Evolutionary conservation across 2,888 invertebrate genomes (phyloP).

Genomic region (Zaprionus obscuricornis): DNA sequence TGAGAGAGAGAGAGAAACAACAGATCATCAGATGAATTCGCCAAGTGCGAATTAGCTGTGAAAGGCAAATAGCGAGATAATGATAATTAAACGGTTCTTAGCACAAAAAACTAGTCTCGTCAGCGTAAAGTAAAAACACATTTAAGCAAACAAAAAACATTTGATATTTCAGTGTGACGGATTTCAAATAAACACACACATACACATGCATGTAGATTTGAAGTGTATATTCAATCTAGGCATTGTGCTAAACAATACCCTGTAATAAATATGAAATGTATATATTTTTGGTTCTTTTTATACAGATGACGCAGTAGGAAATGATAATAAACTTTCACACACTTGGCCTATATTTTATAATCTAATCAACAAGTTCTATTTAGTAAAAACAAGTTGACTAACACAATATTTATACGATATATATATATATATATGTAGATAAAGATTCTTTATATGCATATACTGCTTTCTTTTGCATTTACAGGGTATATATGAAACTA

Average conservation of each 20-base stretch:
- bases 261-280: not conserved
- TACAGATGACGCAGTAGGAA: no score
- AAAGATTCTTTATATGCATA: no score
- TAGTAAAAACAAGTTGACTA: not conserved
- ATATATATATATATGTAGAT: not conserved
- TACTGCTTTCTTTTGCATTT: no score
- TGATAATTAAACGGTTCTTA: slow-evolving; percentile 25
- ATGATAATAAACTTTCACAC: slow-evolving; percentile 27
- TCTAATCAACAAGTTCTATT: slow-evolving; percentile 35
- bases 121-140: slow-evolving; percentile 14
- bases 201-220: not conserved
- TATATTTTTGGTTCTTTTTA: no score
- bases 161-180: not conserved
- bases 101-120: slow-evolving; percentile 20
- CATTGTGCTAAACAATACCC: no score
- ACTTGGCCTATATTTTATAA: slow-evolving; percentile 34
- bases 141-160: slow-evolving; percentile 11
- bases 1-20: no score
- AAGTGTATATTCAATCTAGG: no score
- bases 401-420: no score
- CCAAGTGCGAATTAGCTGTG: slow-evolving; percentile 24
- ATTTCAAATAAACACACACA: no score
- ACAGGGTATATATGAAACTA: no score
- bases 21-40: not conserved
- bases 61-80: slow-evolving; percentile 31